Base-by-base conservation (phyloP, 1,140 invertebrate species). In the Amyelois transitella region DNA sequence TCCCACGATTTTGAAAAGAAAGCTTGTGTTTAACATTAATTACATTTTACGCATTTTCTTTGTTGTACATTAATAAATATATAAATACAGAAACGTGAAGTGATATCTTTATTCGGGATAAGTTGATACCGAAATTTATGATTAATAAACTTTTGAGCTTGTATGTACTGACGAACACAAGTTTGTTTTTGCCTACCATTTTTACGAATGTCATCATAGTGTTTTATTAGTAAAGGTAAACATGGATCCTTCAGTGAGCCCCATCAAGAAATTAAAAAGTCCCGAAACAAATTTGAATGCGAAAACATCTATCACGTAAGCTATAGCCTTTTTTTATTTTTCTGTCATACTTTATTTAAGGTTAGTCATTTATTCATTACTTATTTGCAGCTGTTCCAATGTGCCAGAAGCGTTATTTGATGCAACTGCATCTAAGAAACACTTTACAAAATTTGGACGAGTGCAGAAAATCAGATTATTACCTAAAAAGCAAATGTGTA, bases 401-500 rank as follows among this genome's bases (percentile, higher is more conserved):
- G 92, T 94, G 20, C 93, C 93, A 1, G 90, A 91, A 53, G 66
- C 84, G 3, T 86, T 94, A 38, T 90, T 94, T n/a, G 80, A 92
- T 62, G 89, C 91, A 65, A 72, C 78, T 51, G 73, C 89, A 45
- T 93, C 92, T 1, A 92, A 92, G 57, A 87, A 90, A 50, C 91
- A 94, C 68, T 94, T 94, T 55, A 79, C 87, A 6, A 90, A 91
- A 54, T 94, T 91, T 75, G 93, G 93, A 0, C 86, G 78, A 28
- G 88, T 93, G 12, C 77, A 88, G 1, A 91, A 90, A 58, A 91
- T 94, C 43, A 88, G 89, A 17, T 84, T 94, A 49, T 88, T 90
- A 14, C 91, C 91, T 0, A 91, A 90, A 51, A 88, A 88, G 43
- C 87, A 90, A 50, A 88, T 81, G 53, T 92, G 92, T 62, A 88